Evolutionary conservation across 2,888 invertebrate species (phyloP), one percentile per base, ranked within the genome.

Genomic region (Leucoma salicis): DNA sequence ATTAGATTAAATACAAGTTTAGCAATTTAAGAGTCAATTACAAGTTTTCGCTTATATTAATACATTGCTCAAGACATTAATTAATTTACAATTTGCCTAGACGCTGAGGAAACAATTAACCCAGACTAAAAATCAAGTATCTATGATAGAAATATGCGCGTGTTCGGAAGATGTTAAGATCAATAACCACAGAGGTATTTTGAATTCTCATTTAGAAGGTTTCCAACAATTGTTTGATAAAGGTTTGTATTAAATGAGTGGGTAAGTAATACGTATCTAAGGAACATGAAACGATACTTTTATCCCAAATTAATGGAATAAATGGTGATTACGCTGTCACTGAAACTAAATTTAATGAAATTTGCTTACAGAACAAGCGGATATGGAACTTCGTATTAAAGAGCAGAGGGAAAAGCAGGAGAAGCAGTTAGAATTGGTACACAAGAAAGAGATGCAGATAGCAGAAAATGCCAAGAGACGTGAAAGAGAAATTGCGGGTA

Each of bases 111-210:
- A 61, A 27, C 60, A 75, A 61, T 66, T 82, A 5, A 66, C 70
- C 2, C 67, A 77, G 42, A 54, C 57, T 25, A 66, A 55, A 13
- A 63, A 74, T 29, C 80, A 84, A 46, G 69, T 77, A 34, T 69
- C 76, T 14, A 69, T 78, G 63, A 74, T 79, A 10, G 67, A 77
- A 40, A 77, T 85, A 43, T 83, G 79, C 44, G 69, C 64, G 27
- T 61, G 53, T 12, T 79, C 84, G 2, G 86, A 83, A 50, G 74
- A 69, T 41, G 57, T 57, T 31, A 84, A 82, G 66, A 68, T 74
- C 21, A 60, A 68, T 36, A 55, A 59, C 11, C 74, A 78, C 35
- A 48, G 72, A 3, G 39, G 43, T 5, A 60, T 60, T 38, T 42
- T 88, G n/a, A 61, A 66, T 29, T 34, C 48, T 1, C 78, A 81